Evolutionary conservation across 2,797 vertebrate species (phyloP), one percentile per base, ranked within the genome.

Genomic region (Rhinatrema bivittatum): DNA sequence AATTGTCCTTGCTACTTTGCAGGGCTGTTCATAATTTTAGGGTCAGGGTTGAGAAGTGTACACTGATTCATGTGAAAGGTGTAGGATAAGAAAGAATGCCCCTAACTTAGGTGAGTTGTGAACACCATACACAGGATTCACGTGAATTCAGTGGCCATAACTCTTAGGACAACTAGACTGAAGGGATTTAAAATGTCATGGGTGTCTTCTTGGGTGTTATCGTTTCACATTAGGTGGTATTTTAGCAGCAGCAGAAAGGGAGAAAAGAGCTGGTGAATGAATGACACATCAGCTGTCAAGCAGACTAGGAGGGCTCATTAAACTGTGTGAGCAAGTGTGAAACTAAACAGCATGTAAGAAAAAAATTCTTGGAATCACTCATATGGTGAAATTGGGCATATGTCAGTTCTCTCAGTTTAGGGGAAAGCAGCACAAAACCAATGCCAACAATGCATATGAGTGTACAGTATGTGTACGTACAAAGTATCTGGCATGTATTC

Each of bases 391-490:
- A 30, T 10, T 2, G n/a, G 6, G 19, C n/a, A 16, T 7, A 18
- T 32, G 16, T 5, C n/a, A 16, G 4, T 18, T 9, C 2, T 3
- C 3, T 38, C 30, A 35, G 17, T 18, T 15, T 17, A 36, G 10
- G 4, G 18, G 28, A n/a, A n/a, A n/a, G n/a, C n/a, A n/a, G n/a
- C n/a, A n/a, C n/a, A n/a, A n/a, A n/a, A 7, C 9, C 4, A n/a
- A n/a, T n/a, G 7, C 9, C 4, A 4, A 9, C 34, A 18, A 12
- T 9, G 3, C 18, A 16, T 34, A 26, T 5, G 6, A 10, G n/a
- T 16, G 37, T 21, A n/a, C n/a, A n/a, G 11, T 18, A 9, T 7
- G 11, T 0, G 0, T n/a, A n/a, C n/a, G n/a, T n/a, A n/a, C n/a
- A n/a, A n/a, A n/a, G n/a, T n/a, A n/a, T n/a, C n/a, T n/a, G n/a